phyloP scores from a whole-genome alignment of 1,140 invertebrate species.

The Drosophila nigromelanica region DNA sequence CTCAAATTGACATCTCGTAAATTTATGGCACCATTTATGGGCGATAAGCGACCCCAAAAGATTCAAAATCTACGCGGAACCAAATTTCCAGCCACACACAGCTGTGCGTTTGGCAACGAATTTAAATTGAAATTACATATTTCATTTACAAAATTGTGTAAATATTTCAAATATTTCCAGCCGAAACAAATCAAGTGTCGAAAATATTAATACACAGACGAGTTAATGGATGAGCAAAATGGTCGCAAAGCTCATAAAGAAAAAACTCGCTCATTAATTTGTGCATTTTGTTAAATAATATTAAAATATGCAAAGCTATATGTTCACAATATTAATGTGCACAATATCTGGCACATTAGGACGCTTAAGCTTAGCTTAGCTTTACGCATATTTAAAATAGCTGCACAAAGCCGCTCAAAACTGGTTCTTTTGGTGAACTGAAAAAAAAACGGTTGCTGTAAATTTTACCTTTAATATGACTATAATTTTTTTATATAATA shows the following conservation, averaged over 20 bases:
- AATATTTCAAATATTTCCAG: slow-evolving; percentile 51
- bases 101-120: slow-evolving; percentile 45
- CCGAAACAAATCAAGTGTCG: slow-evolving; percentile 67
- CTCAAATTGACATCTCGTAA: slow-evolving; percentile 54
- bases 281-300: slow-evolving; percentile 26
- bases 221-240: slow-evolving; percentile 41
- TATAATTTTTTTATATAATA: no score
- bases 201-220: slow-evolving; percentile 58
- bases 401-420: neutral
- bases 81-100: neutral
- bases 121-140: slow-evolving; percentile 71
- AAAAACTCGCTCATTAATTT: slow-evolving; percentile 54
- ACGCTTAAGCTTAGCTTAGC: slow-evolving; percentile 2
- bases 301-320: slow-evolving; percentile 14
- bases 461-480: neutral
- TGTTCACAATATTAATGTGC: slow-evolving; percentile 7
- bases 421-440: neutral
- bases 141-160: slow-evolving; percentile 68
- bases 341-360: slow-evolving; percentile 1
- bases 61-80: slow-evolving; percentile 18
- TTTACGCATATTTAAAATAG: no score
- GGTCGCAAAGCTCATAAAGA: slow-evolving; percentile 39
- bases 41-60: slow-evolving; percentile 54
- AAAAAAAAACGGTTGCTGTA: neutral
- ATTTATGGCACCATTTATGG: slow-evolving; percentile 67